A percentile compares a stretch with the other conserved stretches of the same genome.
These are phyloP conservation scores for Ariolimax columbianus DNA, from an alignment of 2,888 invertebrate species.

Conservation along the genomic window DNA sequence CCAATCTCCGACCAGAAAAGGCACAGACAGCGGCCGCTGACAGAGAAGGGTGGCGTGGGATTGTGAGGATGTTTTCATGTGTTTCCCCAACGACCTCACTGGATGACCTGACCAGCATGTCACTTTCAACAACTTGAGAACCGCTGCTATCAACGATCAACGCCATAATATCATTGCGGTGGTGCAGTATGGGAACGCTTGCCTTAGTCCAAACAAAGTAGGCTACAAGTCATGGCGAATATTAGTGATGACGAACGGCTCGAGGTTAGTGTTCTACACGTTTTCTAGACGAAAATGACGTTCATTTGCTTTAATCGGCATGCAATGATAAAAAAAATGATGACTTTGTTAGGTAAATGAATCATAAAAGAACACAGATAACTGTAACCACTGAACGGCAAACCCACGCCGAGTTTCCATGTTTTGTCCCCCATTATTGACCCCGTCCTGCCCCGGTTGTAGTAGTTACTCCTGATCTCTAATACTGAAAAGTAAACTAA, in stretches of 20 bases:
- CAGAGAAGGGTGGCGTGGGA: too few relatives aligned
- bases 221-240: slow-evolving; percentile 19
- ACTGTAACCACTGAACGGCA: background rate
- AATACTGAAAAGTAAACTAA: background rate
- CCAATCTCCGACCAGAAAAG: too few relatives aligned
- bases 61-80: too few relatives aligned
- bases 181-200: slow-evolving; percentile 30
- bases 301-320: background rate
- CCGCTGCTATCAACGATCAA: background rate
- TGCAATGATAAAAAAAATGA: background rate
- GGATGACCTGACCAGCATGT: too few relatives aligned
- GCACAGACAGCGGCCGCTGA: too few relatives aligned
- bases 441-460: slow-evolving; percentile 20
- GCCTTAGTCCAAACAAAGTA: background rate
- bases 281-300: background rate
- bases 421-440: background rate
- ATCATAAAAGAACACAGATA: background rate
- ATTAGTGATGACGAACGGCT: slow-evolving; percentile 29
- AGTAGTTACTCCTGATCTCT: background rate
- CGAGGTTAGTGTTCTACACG: background rate
- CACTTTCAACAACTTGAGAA: background rate
- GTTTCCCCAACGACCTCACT: too few relatives aligned
- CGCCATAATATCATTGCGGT: background rate
- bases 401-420: background rate
- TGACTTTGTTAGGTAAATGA: background rate